These are phyloP conservation scores for Drosophila punjabiensis DNA, from an alignment of 1,140 invertebrate genomes.

Conservation along the genomic window DNA sequence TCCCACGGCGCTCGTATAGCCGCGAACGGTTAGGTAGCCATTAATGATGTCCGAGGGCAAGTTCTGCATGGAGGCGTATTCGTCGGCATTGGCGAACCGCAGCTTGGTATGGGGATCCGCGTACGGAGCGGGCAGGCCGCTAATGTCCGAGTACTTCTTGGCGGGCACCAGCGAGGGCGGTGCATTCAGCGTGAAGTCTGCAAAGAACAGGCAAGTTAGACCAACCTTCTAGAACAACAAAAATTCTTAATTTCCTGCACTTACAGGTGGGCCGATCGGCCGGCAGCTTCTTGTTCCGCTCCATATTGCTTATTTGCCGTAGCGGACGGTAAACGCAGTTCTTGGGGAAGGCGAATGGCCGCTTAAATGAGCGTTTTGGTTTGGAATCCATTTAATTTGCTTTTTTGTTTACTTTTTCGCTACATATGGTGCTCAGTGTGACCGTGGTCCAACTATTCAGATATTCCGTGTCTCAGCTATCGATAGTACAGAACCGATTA, in stretches of 20 bases:
- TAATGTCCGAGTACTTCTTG: constrained; percentile 97
- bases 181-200: constrained; percentile 94
- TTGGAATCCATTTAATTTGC: constrained; percentile 50
- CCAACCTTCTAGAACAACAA: background rate
- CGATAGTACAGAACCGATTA: background rate
- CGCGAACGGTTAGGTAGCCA: constrained; percentile 93
- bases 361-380: constrained; percentile 58
- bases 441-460: background rate
- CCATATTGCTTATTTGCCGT: constrained; percentile 69
- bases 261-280: constrained; percentile 59
- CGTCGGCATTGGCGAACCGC: constrained; percentile 93
- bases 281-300: constrained; percentile 52
- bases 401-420: constrained; percentile 21
- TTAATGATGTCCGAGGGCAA: constrained; percentile 96
- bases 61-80: constrained; percentile 93
- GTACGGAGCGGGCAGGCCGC: constrained; percentile 94
- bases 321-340: constrained; percentile 67
- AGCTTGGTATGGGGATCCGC: constrained; percentile 96
- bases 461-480: background rate
- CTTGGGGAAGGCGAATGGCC: constrained; percentile 57
- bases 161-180: constrained; percentile 95
- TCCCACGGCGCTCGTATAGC: constrained; percentile 93
- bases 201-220: background rate
- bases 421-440: constrained; percentile 5
- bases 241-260: background rate